Percentiles rank a stretch among this genome's conserved stretches.
Evolutionary conservation across 2,797 vertebrate genomes (phyloP).

Genomic region (Pseudochromis fuscus): DNA sequence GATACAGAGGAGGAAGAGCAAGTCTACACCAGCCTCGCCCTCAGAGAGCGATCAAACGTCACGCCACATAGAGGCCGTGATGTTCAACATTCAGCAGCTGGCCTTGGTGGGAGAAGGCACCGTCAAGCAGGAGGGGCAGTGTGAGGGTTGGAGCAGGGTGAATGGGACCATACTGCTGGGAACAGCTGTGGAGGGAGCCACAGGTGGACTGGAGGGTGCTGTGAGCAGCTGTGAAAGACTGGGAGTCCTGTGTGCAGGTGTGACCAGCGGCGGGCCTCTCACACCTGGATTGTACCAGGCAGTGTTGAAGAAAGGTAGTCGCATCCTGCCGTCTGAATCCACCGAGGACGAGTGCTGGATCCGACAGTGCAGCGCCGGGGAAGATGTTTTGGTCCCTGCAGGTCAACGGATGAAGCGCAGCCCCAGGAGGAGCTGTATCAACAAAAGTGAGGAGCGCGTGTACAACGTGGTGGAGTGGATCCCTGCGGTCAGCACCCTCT

Average conservation of each 20-base stretch:
- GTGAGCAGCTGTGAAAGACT: conserved; percentile 78
- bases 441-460: conserved; percentile 81
- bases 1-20: conserved; percentile 70
- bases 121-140: conserved; percentile 51
- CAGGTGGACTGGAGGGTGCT: conserved; percentile 63
- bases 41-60: conserved; percentile 25
- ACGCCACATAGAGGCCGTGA: conserved; percentile 75
- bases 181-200: conserved; percentile 43
- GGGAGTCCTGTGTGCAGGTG: conserved; percentile 83
- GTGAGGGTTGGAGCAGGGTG: conserved; percentile 79
- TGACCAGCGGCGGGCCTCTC: conserved; percentile 46
- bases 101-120: conserved; percentile 23
- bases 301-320: conserved; percentile 77
- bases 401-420: conserved; percentile 64
- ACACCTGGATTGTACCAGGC: conserved; percentile 70
- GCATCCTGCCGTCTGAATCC: conserved; percentile 68
- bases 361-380: conserved; percentile 61
- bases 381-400: conserved; percentile 10
- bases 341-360: conserved; percentile 81
- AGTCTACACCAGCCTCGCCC: conserved; percentile 16
- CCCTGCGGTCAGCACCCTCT: conserved; percentile 87
- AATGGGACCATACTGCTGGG: conserved; percentile 71
- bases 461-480: conserved; percentile 86
- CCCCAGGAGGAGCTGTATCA: conserved; percentile 73
- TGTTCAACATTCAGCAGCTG: conserved; percentile 84